These are phyloP conservation scores for Andrena chrysosceles DNA, from an alignment of 2,888 invertebrate species.

Conservation along the genomic window DNA sequence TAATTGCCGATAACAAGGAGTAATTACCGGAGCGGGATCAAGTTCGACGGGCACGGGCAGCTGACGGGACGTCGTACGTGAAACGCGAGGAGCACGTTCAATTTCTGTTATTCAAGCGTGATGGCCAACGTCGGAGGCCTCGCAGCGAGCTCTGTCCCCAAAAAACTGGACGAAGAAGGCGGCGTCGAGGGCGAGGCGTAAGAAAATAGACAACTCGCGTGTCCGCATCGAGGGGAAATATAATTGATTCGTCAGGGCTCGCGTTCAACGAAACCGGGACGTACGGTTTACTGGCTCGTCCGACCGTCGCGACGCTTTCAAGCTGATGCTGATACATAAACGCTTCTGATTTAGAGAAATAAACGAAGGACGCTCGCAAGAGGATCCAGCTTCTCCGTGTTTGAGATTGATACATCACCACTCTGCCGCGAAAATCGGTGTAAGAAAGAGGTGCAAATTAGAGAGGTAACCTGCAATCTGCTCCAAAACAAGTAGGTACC, in stretches of 20 bases:
- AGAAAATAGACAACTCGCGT: slow-evolving; percentile 52
- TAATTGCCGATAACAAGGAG: slow-evolving; percentile 13
- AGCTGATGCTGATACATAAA: slow-evolving; percentile 46
- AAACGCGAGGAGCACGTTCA: neutral
- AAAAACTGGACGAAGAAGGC: slow-evolving; percentile 6
- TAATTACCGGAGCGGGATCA: slow-evolving; percentile 16
- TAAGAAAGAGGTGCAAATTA: neutral
- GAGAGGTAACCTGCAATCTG: neutral
- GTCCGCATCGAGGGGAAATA: slow-evolving; percentile 48
- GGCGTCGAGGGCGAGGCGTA: neutral
- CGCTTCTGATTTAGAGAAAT: slow-evolving; percentile 58
- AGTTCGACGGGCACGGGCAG: slow-evolving; percentile 7
- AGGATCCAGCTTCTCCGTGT: neutral
- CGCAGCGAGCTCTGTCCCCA: neutral
- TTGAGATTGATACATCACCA: neutral
- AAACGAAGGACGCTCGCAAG: slow-evolving; percentile 33
- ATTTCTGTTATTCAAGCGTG: neutral
- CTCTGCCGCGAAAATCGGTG: neutral
- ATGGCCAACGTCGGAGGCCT: neutral
- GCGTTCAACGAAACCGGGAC: slow-evolving; percentile 32
- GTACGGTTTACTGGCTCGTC: slow-evolving; percentile 39
- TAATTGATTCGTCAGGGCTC: slow-evolving; percentile 68
- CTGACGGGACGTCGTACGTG: neutral
- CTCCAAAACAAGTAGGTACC: neutral
- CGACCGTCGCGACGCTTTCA: slow-evolving; percentile 68